Percentiles rank a stretch among this genome's conserved stretches.
phyloP scores from a whole-genome alignment of 2,113 vertebrate species.

The Neogobius melanostomus region DNA sequence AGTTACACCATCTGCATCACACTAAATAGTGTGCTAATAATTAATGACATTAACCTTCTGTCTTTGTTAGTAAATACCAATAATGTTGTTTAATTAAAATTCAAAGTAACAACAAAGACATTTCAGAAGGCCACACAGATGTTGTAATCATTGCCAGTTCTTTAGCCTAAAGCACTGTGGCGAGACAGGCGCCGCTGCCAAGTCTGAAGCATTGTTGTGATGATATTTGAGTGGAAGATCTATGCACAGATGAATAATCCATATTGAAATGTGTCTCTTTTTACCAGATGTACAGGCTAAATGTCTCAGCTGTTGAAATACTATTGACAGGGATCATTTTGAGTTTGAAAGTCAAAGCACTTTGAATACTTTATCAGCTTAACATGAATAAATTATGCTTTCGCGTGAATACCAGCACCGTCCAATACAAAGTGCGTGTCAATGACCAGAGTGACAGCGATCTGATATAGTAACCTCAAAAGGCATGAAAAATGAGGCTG shows the following conservation, averaged over 20 bases:
- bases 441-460: neutral
- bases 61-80: neutral
- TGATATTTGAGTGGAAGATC: slow-evolving; percentile 67
- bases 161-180: slow-evolving; percentile 41
- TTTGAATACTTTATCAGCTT: slow-evolving; percentile 9
- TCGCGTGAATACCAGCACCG: neutral
- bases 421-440: neutral
- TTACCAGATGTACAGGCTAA: slow-evolving; percentile 65
- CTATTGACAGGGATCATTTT: neutral
- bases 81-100: slow-evolving; percentile 22
- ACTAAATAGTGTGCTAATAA: slow-evolving; percentile 1
- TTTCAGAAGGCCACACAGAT: slow-evolving; percentile 43
- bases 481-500: slow-evolving; percentile 26
- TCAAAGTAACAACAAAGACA: slow-evolving; percentile 16
- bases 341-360: neutral
- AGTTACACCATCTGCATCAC: neutral
- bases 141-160: slow-evolving; percentile 49
- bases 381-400: neutral
- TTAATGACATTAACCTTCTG: too few relatives aligned
- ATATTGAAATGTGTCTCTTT: slow-evolving; percentile 64
- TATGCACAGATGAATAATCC: slow-evolving; percentile 67
- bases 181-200: slow-evolving; percentile 46
- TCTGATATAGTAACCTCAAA: slow-evolving; percentile 21
- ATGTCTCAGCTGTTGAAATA: slow-evolving; percentile 34
- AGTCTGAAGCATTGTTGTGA: slow-evolving; percentile 57